These are phyloP conservation scores for Alethe diademata DNA, from an alignment of 2,113 vertebrate genomes.

Conservation along the genomic window DNA sequence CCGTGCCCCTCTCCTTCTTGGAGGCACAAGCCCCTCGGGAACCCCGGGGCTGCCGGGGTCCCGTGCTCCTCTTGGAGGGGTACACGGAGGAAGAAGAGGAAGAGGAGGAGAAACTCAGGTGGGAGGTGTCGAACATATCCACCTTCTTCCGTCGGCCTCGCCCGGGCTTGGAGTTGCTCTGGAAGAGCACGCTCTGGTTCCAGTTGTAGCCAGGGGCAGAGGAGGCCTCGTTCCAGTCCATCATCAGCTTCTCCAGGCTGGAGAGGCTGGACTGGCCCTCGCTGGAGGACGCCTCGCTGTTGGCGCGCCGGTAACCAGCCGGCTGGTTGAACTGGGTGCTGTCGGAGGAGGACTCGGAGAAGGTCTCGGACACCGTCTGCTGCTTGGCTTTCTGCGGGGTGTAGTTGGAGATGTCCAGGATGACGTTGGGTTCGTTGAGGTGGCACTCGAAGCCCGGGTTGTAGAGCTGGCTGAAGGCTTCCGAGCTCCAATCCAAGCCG, in stretches of 20 bases:
- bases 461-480: constrained; percentile 88
- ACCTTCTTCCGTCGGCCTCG: constrained; percentile 93
- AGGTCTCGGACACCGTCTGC: constrained; percentile 86
- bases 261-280: constrained; percentile 95
- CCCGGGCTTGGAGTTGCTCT: constrained; percentile 90
- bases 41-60: constrained; percentile 87
- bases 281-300: constrained; percentile 80
- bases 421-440: constrained; percentile 93
- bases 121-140: constrained; percentile 85
- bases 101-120: constrained; percentile 83
- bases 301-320: constrained; percentile 79
- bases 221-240: constrained; percentile 97
- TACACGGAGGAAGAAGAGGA: constrained; percentile 88
- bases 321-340: constrained; percentile 91
- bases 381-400: constrained; percentile 98
- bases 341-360: constrained; percentile 94
- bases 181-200: constrained; percentile 98
- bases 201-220: constrained; percentile 94
- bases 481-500: constrained; percentile 83
- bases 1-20: constrained; percentile 87
- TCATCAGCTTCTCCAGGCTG: constrained; percentile 97
- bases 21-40: constrained; percentile 84
- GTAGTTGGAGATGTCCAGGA: constrained; percentile 98
- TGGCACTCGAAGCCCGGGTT: constrained; percentile 89
- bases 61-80: constrained; percentile 85